Base-by-base conservation (phyloP, 2,888 invertebrate species). In the Syrphus vitripennis region DNA sequence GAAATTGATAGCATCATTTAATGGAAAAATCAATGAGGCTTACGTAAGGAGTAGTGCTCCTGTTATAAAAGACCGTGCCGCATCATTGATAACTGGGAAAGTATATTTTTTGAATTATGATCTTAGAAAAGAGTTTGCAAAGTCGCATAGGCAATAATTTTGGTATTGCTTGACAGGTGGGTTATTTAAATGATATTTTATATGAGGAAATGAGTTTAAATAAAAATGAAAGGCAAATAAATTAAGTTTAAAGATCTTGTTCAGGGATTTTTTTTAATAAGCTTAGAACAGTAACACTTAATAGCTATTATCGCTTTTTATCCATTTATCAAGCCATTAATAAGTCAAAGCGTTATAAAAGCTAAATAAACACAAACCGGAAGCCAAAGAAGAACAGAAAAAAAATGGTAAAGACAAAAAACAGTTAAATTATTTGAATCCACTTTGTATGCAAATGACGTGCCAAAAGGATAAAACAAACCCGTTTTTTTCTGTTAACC, bases 391-490 rank as follows among this genome's bases (percentile, higher is more conserved):
- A 53, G 29, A 29, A 55, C 12, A 57, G 9, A 37, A 37, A 12
- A 42, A 57, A 59, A 40, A 55, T 31, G 10, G 21, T 4, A 55
- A 42, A 40, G 24, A 14, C 6, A 63, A 31, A 63, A 59, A 75
- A 83, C 65, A 83, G 57, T 75, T 79, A 83, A 87, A 87, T 83
- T 83, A 87, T 83, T 78, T 71, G 83, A 76, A 87, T 87, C 87
- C 83, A 87, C 87, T 87, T 87, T 87, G 87, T 83, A 87, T 87
- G 83, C 87, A 87, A 87, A 87, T 87, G 87, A 83, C 83, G 87
- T 87, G 71, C 86, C 77, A 65, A 86, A 86, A 86, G 86, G 86
- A 86, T 86, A 82, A 81, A 77, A 82, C 82, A 74, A 82, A 82
- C 76, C 69, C 67, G 81, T 72, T 69, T 53, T 40, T 79, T 45